Percentiles rank a stretch among this genome's conserved stretches.
phyloP scores from a whole-genome alignment of 2,888 invertebrate genomes.

The Cynaeus angustus region DNA sequence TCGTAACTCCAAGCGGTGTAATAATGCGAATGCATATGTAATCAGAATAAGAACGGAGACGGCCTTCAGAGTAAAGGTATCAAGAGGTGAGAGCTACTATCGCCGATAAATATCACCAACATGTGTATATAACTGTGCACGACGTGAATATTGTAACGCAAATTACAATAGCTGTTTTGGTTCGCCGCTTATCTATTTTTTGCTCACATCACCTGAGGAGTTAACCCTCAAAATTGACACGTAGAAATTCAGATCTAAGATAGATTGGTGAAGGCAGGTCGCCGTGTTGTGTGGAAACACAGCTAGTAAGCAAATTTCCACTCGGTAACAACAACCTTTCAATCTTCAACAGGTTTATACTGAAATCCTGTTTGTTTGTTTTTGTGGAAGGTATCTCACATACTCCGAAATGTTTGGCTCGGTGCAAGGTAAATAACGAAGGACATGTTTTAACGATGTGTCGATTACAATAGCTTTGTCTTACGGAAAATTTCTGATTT shows the following conservation, averaged over 20 bases:
- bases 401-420: slow-evolving; percentile 23
- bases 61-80: slow-evolving; percentile 48
- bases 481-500: slow-evolving; percentile 31
- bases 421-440: slow-evolving; percentile 27
- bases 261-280: too few relatives aligned
- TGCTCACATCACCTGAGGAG: neutral
- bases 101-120: slow-evolving; percentile 47
- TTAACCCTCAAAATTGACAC: neutral
- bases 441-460: slow-evolving; percentile 24
- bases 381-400: neutral
- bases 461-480: slow-evolving; percentile 18
- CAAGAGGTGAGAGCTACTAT: slow-evolving; percentile 46
- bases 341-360: slow-evolving; percentile 18
- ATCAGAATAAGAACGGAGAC: slow-evolving; percentile 51
- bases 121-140: slow-evolving; percentile 44
- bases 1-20: slow-evolving; percentile 44
- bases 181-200: neutral
- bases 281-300: too few relatives aligned
- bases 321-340: slow-evolving; percentile 14
- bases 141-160: slow-evolving; percentile 24
- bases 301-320: slow-evolving; percentile 15
- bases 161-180: slow-evolving; percentile 37
- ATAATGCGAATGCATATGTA: slow-evolving; percentile 47
- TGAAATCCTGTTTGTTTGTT: slow-evolving; percentile 31
- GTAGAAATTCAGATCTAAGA: slow-evolving; percentile 6